Base-by-base conservation (phyloP, 2,113 vertebrate genomes). In the Amphiprion ocellaris region DNA sequence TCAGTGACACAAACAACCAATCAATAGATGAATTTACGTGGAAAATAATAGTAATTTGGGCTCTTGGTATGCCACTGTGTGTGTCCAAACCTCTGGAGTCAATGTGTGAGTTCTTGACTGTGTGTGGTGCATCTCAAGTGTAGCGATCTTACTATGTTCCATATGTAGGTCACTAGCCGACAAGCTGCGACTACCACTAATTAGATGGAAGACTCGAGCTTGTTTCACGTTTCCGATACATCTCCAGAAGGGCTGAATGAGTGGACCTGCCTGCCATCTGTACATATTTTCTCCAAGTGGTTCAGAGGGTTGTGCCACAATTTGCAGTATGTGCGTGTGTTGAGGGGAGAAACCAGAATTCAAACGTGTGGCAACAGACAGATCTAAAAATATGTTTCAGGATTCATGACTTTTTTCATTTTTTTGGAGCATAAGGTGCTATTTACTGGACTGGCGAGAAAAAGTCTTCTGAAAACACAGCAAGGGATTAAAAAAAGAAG, bases 151-250 rank as follows among this genome's bases (percentile, higher is more conserved):
- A 14, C 69, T 65, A 23, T 47, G 61, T 75, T 88, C 74, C 84
- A 83, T 86, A 91, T 89, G 84, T 90, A 91, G 92, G 93, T 92
- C 90, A 91, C 46, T 71, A 44, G 30, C 70, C 26, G 54, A 73
- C 81, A 72, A 83, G 82, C 83, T 86, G 72, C 39, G 23, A 81
- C 70, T 64, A 33, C 73, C 14, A 5, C 82, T 85, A 79, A 90
- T 83, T 84, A 82, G 73, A 83, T 17, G 54, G 2, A 17, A 77
- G 72, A 69, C 67, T 66, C 15, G 4, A 10, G 70, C 46, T 62
- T 56, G 66, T 70, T 76, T 76, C 60, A n/a, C 11, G 59, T 74
- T 79, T 72, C 60, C 6, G 14, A 75, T 44, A 10, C 83, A 33
- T 70, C 64, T 83, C 77, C 77, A 83, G 59, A 84, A 84, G 77